Conservation (phyloP, 2,888 invertebrate genomes). For the Chymomyza fuscimana region DNA sequence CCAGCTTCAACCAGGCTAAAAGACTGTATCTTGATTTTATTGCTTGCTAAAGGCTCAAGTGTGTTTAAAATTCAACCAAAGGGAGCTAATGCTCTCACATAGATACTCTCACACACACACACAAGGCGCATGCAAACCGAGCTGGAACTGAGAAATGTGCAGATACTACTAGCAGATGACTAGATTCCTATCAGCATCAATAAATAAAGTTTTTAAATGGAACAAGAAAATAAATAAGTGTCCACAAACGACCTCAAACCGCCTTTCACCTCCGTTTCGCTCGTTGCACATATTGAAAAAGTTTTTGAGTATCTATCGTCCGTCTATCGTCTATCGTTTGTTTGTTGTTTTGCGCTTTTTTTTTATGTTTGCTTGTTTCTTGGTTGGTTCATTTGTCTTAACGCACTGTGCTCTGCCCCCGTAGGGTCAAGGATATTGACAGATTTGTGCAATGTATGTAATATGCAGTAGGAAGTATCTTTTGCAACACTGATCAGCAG, state of each 20-base stretch:
- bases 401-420: background rate
- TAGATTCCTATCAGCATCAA: constrained; percentile 71
- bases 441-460: no score
- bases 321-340: constrained; percentile 11
- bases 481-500: no score
- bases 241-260: constrained; percentile 30
- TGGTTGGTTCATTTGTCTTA: constrained; percentile 36
- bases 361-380: constrained; percentile 40
- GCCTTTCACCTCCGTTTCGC: background rate
- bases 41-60: constrained; percentile 34
- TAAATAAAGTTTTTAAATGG: constrained; percentile 73
- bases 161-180: constrained; percentile 58
- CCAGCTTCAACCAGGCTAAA: no score
- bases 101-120: background rate
- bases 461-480: no score
- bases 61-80: background rate
- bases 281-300: constrained; percentile 60
- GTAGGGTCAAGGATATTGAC: background rate
- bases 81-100: constrained; percentile 1
- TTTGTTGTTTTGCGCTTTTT: background rate
- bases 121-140: constrained; percentile 5
- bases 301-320: constrained; percentile 43
- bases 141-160: constrained; percentile 45
- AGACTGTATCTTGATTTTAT: constrained; percentile 62
- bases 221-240: constrained; percentile 71